Conservation (phyloP, 2,888 invertebrate genomes). For the Nomada fabriciana region DNA sequence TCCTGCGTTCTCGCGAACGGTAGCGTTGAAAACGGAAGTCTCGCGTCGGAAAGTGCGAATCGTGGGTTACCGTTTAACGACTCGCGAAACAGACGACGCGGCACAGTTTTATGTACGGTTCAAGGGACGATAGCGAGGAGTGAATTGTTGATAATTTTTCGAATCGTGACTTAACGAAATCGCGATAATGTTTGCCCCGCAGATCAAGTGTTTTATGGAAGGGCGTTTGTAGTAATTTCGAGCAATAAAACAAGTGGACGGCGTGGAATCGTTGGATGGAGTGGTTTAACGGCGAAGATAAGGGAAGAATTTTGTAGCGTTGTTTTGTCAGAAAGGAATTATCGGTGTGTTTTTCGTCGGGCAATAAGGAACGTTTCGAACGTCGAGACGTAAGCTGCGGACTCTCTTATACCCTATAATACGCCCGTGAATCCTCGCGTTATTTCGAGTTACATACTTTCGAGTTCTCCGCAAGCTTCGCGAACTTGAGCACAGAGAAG, state of each 20-base stretch:
- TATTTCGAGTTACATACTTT: constrained; percentile 38
- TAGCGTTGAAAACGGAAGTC: constrained; percentile 22
- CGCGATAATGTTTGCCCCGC: neutral
- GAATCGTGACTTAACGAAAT: neutral
- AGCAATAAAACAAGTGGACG: neutral
- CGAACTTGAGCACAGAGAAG: constrained; percentile 28
- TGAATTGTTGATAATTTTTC: neutral
- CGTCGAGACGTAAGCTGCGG: constrained; percentile 25
- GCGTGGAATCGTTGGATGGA: neutral
- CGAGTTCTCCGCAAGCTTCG: constrained; percentile 36
- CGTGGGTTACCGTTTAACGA: constrained; percentile 18
- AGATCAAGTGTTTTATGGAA: neutral
- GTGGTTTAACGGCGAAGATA: constrained; percentile 3
- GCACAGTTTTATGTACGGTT: constrained; percentile 4
- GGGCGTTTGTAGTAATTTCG: neutral
- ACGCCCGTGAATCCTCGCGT: constrained; percentile 40
- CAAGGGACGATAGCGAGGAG: neutral
- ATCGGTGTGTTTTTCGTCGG: constrained; percentile 9
- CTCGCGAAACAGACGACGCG: constrained; percentile 3
- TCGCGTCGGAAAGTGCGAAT: constrained; percentile 21
- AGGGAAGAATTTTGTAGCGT: neutral
- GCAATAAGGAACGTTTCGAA: constrained; percentile 26
- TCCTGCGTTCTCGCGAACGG: neutral
- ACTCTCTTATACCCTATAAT: constrained; percentile 47
- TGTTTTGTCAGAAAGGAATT: constrained; percentile 13